A percentile compares a stretch with the other conserved stretches of the same genome.
Conservation (phyloP, 2,113 vertebrate genomes). For the Notechis scutatus region DNA sequence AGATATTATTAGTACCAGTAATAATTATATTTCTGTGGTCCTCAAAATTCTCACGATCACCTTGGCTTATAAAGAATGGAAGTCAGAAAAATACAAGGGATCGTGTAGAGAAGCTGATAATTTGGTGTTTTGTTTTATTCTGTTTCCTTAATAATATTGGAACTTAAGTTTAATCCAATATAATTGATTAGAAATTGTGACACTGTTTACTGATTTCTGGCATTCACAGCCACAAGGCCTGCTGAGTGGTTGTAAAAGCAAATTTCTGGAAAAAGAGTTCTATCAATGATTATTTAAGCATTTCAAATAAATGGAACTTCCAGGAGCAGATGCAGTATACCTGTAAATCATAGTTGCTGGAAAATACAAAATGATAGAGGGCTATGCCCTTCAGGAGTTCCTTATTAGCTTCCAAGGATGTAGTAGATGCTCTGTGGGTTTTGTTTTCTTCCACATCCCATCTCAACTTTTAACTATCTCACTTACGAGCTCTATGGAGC, state of each 20-base stretch:
- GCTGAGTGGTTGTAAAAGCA: neutral
- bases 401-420: neutral
- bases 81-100: neutral
- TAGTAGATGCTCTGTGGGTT: neutral
- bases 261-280: neutral
- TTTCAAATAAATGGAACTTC: too few species aligned
- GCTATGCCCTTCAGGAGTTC: neutral
- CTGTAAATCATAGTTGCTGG: neutral
- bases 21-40: neutral
- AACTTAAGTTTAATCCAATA: neutral
- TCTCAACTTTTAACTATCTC: neutral
- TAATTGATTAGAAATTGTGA: neutral
- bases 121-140: neutral
- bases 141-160: neutral
- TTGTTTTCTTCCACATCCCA: neutral
- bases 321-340: neutral
- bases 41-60: neutral
- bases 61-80: neutral
- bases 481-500: neutral
- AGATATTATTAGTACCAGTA: neutral
- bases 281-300: neutral
- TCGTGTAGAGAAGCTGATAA: neutral
- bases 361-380: too few species aligned
- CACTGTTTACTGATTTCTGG: neutral
- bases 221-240: neutral